A percentile compares a stretch with the other conserved stretches of the same genome.
phyloP scores from a whole-genome alignment of 2,797 vertebrate genomes.

The Manis crassicaudata region DNA sequence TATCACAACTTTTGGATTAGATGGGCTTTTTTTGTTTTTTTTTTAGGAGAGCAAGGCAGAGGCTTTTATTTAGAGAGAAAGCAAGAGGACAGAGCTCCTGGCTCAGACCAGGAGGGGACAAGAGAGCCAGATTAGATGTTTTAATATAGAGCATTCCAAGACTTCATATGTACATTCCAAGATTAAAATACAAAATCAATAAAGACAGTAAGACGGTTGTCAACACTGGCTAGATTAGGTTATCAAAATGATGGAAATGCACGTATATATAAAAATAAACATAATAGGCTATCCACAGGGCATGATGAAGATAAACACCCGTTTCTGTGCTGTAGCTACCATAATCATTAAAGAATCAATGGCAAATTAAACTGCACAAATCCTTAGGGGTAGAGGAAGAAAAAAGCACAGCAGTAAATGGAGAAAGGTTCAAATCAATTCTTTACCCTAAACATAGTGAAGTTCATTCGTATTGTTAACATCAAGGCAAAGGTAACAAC shows the following conservation, averaged over 20 bases:
- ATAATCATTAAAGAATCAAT: slow-evolving; percentile 86
- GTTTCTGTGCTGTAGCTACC: slow-evolving; percentile 65
- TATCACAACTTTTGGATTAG: background rate
- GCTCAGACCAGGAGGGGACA: no score
- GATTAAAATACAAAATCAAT: slow-evolving; percentile 65
- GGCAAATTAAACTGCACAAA: slow-evolving; percentile 84
- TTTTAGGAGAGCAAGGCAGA: no score
- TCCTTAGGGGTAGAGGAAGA: slow-evolving; percentile 46
- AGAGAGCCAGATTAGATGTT: background rate
- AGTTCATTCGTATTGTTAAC: slow-evolving; percentile 65
- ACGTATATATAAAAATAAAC: slow-evolving; percentile 54
- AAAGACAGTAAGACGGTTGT: slow-evolving; percentile 18
- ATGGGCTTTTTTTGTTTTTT: background rate
- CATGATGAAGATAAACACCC: slow-evolving; percentile 81
- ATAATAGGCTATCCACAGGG: background rate
- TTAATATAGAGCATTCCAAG: background rate
- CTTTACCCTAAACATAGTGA: slow-evolving; percentile 52
- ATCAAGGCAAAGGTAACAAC: slow-evolving; percentile 59
- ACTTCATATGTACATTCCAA: slow-evolving; percentile 30
- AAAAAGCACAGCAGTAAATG: slow-evolving; percentile 65
- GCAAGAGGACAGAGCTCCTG: no score
- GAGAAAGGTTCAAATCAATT: slow-evolving; percentile 78
- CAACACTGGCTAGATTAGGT: slow-evolving; percentile 53
- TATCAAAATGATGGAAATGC: slow-evolving; percentile 66
- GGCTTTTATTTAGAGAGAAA: no score